Conservation (phyloP, 2,888 invertebrate species). For the Phania funesta region DNA sequence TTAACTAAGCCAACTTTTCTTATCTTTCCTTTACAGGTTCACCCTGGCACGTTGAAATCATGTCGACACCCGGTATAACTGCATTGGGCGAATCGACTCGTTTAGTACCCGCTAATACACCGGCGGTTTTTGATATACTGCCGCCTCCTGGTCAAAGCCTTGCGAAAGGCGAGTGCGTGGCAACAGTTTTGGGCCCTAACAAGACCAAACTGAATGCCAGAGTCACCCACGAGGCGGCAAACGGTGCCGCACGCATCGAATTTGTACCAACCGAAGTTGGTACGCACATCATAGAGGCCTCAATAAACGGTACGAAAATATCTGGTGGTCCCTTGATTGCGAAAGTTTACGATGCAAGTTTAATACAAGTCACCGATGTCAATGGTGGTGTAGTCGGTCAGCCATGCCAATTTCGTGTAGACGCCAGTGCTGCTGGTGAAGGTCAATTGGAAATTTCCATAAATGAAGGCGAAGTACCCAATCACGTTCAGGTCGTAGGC, state of each 20-base stretch:
- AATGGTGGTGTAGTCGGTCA: conserved; percentile 96
- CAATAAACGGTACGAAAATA: conserved; percentile 93
- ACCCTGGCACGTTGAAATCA: conserved; percentile 96
- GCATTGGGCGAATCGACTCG: conserved; percentile 93
- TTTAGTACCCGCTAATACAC: conserved; percentile 93
- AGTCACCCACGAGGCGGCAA: conserved; percentile 89
- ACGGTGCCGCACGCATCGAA: conserved; percentile 93
- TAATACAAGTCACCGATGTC: conserved; percentile 96
- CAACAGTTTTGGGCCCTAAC: conserved; percentile 90
- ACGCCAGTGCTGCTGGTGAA: conserved; percentile 98
- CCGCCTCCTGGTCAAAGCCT: conserved; percentile 82
- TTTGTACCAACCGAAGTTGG: conserved; percentile 97
- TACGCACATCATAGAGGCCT: conserved; percentile 95
- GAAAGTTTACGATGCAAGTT: conserved; percentile 96
- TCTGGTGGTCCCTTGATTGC: conserved; percentile 94
- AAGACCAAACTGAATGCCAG: conserved; percentile 91
- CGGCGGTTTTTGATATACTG: conserved; percentile 91
- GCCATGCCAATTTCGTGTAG: conserved; percentile 98
- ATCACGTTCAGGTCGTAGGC: conserved; percentile 97
- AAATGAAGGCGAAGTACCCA: conserved; percentile 99
- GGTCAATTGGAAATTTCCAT: conserved; percentile 99
- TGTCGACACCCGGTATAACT: conserved; percentile 88
- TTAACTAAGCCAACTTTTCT: not conserved
- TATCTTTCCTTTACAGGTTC: conserved; percentile 85
- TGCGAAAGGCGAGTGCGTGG: conserved; percentile 83